Percentiles rank a stretch among this genome's conserved stretches.
Evolutionary conservation across 2,797 vertebrate genomes (phyloP).

Genomic region (Girardinus metallicus): DNA sequence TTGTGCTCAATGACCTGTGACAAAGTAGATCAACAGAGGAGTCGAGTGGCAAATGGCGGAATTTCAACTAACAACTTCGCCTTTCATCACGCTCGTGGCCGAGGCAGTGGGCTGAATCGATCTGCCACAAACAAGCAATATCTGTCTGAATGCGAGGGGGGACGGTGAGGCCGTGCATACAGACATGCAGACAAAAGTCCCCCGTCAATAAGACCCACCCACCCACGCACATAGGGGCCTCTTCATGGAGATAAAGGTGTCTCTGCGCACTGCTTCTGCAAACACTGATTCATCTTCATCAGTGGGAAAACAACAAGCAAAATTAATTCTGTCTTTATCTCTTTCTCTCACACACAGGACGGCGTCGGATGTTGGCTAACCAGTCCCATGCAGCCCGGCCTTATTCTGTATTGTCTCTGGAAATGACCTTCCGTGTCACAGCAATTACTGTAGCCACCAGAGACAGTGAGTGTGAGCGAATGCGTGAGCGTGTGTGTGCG

Average conservation of each 20-base stretch:
- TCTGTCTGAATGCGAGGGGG: constrained; percentile 50
- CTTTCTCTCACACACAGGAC: constrained; percentile 15
- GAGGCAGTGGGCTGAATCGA: constrained; percentile 73
- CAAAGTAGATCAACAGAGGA: constrained; percentile 70
- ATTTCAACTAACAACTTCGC: constrained; percentile 72
- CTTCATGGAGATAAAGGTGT: constrained; percentile 39
- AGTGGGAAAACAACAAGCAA: constrained; percentile 2
- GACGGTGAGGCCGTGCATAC: constrained; percentile 31
- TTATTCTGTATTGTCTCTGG: constrained; percentile 71
- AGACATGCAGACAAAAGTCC: constrained; percentile 51
- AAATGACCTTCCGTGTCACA: constrained; percentile 76
- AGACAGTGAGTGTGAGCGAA: constrained; percentile 51
- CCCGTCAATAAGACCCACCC: constrained; percentile 53
- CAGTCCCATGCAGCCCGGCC: constrained; percentile 65
- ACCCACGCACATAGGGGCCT: constrained; percentile 37
- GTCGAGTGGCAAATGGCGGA: constrained; percentile 68
- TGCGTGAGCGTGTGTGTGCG: constrained; percentile 24
- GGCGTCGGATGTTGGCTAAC: constrained; percentile 67
- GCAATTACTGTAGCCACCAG: constrained; percentile 75
- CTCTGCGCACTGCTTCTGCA: background rate
- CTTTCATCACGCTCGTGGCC: constrained; percentile 68
- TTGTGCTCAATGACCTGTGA: constrained; percentile 67
- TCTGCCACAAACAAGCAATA: constrained; percentile 66
- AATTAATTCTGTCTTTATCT: constrained; percentile 24
- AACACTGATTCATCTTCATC: constrained; percentile 2